Evolutionary conservation across 2,113 vertebrate genomes (phyloP), one percentile per base, ranked within the genome.

Genomic region (Patagioenas fasciata): DNA sequence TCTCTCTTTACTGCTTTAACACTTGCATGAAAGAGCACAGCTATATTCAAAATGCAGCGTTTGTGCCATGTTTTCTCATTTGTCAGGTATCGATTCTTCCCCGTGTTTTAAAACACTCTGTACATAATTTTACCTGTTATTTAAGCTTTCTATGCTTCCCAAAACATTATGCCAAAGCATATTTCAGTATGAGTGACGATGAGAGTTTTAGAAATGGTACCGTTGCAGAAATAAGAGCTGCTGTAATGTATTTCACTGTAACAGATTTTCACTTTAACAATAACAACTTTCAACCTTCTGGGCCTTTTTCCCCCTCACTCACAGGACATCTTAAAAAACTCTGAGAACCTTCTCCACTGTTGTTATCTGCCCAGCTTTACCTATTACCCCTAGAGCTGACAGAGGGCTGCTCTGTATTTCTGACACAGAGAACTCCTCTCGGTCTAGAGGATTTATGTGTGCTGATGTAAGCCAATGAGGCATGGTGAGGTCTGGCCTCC

Each of bases 81-180:
- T 94, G 67, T 81, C 77, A 92, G 57, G 28, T 83, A 96, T 53
- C 2, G 28, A 92, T 92, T 94, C 72, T 74, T 93, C 58, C 64
- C 15, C 4, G 15, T 80, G 82, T 93, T 96, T 92, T 81, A 89
- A 91, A 96, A 95, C 91, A 94, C 72, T 93, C 91, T 91, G 91
- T 72, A 95, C 50, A 73, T 95, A 94, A 87, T 91, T 89, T 91
- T 86, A 96, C 89, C 84, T 91, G 64, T 81, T 95, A 78, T 92
- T 92, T 80, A 93, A 79, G 73, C 61, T 92, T 93, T 80, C 86
- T 91, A 4, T n/a, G 61, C 47, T 93, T 93, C 71, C 34, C 65
- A 80, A 94, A 93, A 91, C 58, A 93, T 95, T 83, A 91, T 58
- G 66, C 80, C 80, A 79, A 91, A 91, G 44, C 80, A 86, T 92